These are phyloP conservation scores for Channa argus DNA, from an alignment of 2,113 vertebrate genomes.

Conservation along the genomic window DNA sequence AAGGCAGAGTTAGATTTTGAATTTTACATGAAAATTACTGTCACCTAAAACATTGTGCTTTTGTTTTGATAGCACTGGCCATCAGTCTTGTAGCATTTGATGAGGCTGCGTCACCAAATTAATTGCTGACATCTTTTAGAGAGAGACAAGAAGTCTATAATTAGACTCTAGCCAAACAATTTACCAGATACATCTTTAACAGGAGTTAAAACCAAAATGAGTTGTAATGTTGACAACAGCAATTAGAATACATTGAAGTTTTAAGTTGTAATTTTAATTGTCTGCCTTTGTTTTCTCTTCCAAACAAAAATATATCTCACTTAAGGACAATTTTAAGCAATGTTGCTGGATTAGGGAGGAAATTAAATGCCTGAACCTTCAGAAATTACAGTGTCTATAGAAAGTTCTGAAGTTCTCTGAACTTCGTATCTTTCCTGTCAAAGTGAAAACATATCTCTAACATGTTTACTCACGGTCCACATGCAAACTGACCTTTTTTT, in stretches of 20 bases:
- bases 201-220: neutral
- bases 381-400: neutral
- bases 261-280: too few species aligned
- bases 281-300: conserved; percentile 9
- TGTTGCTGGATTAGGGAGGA: neutral
- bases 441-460: too few species aligned
- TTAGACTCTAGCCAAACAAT: conserved; percentile 5
- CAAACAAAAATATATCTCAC: neutral
- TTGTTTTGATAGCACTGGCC: neutral
- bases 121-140: neutral
- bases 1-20: neutral
- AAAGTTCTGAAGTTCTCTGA: too few species aligned
- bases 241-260: neutral
- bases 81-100: neutral
- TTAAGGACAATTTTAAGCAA: neutral
- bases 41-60: neutral
- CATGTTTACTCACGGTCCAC: too few species aligned
- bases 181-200: neutral
- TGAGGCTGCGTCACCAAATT: neutral
- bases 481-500: too few species aligned
- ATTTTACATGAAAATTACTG: neutral
- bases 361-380: neutral
- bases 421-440: too few species aligned
- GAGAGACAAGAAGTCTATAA: neutral
- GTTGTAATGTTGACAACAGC: neutral